phyloP scores from a whole-genome alignment of 2,888 invertebrate genomes.

The Malacosoma neustria region DNA sequence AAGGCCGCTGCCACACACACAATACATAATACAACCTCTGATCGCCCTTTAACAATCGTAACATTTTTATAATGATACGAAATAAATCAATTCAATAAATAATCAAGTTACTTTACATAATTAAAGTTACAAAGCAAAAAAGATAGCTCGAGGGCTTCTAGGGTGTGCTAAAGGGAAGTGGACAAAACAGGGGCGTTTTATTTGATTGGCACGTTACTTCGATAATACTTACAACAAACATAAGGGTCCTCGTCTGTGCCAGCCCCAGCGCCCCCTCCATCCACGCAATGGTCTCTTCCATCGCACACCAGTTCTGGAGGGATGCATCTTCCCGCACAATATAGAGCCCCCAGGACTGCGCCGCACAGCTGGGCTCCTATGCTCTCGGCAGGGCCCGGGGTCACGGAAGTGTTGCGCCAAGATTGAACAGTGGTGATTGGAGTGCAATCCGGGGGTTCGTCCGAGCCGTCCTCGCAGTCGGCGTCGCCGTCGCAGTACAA shows the following conservation, averaged over 20 bases:
- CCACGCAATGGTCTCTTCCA: conserved; percentile 80
- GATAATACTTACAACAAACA: conserved; percentile 67
- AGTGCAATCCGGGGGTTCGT: conserved; percentile 74
- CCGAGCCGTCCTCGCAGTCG: conserved; percentile 81
- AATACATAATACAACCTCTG: conserved; percentile 17
- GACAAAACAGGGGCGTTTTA: too few relatives aligned
- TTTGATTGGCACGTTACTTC: too few relatives aligned
- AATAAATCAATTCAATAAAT: too few relatives aligned
- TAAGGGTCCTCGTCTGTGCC: conserved; percentile 77
- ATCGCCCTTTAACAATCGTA: neutral
- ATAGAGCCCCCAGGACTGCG: conserved; percentile 63
- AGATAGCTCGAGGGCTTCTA: too few relatives aligned
- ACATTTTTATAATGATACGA: too few relatives aligned
- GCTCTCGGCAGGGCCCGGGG: conserved; percentile 8
- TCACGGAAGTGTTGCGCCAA: conserved; percentile 29
- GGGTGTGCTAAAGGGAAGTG: too few relatives aligned
- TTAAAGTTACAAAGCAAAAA: too few relatives aligned
- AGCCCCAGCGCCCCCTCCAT: conserved; percentile 71
- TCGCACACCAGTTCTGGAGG: conserved; percentile 80
- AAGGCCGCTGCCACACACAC: conserved; percentile 26
- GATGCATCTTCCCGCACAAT: conserved; percentile 80
- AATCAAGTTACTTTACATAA: too few relatives aligned
- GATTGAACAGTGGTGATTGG: conserved; percentile 6
- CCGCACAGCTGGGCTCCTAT: conserved; percentile 20
- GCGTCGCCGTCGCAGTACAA: conserved; percentile 80